phyloP scores from a whole-genome alignment of 2,113 vertebrate species.

The Ellobius talpinus region DNA sequence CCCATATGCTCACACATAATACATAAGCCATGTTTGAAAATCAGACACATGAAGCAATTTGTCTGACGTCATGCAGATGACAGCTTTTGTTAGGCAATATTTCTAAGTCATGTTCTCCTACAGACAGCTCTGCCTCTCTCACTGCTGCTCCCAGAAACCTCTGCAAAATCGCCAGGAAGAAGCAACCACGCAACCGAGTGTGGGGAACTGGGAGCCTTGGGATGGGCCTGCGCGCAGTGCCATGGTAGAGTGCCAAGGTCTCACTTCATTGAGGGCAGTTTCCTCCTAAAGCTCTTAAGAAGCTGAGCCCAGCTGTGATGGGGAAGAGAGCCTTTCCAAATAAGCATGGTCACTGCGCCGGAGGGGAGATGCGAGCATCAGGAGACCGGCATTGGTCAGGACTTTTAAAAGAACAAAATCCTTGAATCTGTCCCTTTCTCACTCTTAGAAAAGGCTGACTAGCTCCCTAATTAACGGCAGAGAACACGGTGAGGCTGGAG shows the following conservation, averaged over 20 bases:
- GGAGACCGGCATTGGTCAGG: neutral
- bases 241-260: neutral
- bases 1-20: neutral
- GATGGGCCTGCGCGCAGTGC: neutral
- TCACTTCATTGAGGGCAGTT: neutral
- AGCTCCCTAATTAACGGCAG: neutral
- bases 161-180: neutral
- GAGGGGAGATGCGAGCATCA: neutral
- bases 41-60: neutral
- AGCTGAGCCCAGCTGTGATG: neutral
- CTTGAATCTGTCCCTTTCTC: neutral
- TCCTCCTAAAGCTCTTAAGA: neutral
- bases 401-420: neutral
- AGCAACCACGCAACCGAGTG: neutral
- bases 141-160: neutral
- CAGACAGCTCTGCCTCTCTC: neutral
- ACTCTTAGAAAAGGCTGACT: constrained; percentile 3
- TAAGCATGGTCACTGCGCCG: neutral
- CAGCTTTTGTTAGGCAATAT: neutral
- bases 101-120: neutral
- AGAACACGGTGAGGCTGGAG: neutral
- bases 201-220: neutral
- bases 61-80: neutral
- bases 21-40: neutral
- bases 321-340: neutral